Evolutionary conservation across 2,797 vertebrate species (phyloP), one percentile per base, ranked within the genome.

Genomic region (Micropoecilia bifurca): DNA sequence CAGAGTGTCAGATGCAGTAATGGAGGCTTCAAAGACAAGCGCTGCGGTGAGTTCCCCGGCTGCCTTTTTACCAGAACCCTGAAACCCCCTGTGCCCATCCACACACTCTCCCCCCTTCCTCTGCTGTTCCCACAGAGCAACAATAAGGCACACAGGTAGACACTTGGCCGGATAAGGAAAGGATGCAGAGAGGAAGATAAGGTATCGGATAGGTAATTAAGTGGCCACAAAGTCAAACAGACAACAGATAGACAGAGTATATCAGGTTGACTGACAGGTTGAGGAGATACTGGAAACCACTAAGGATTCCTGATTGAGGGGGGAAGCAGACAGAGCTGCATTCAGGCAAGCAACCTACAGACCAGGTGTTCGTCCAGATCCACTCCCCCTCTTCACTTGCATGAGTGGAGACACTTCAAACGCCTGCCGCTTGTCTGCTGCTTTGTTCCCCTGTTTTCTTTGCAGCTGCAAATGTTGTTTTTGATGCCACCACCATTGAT

Each of bases 21-120:
- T 96, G 95, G 95, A 96, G 93, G 95, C 96, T 94, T 96, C 96
- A 96, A 96, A 96, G 95, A 96, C 95, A 90, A 96, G 95, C 72
- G 95, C 94, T 87, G 95, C 95, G 95, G 96, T 96, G 96, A 96
- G 96, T 96, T 95, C 92, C 91, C 93, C 84, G 90, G 92, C 87
- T 94, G 91, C 91, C 88, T 94, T 93, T 63, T 92, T 92, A 88
- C 84, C 87, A 75, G 82, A 2, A 57, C 71, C 66, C 50, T 47
- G 18, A 59, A 68, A 53, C 71, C 59, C 59, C 9, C 47, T 14
- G n/a, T n/a, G 14, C 8, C 28, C n/a, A 16, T 14, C 74, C 83
- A 82, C 0, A 71, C 41, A 45, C 25, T 12, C 41, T 85, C 80
- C 73, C 14, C 14, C 36, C 71, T 59, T 76, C 76, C 80, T 82